Evolutionary conservation across 1,140 invertebrate genomes (phyloP).

Genomic region (Cyrtorhinus lividipennis): DNA sequence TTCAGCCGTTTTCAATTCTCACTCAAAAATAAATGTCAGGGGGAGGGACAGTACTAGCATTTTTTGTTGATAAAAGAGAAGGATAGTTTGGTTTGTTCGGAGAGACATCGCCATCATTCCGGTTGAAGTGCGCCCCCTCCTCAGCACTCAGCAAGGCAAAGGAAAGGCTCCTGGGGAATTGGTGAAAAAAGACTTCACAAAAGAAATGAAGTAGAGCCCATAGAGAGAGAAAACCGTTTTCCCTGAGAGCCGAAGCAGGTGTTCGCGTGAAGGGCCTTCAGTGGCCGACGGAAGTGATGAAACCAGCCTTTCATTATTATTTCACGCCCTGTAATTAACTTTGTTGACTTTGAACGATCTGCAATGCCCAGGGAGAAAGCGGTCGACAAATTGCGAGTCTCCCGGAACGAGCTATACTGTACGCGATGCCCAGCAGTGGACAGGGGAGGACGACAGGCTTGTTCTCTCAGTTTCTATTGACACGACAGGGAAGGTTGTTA

Average conservation of each 20-base stretch:
- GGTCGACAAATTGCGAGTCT: neutral
- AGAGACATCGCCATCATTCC: no score
- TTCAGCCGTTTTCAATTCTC: neutral
- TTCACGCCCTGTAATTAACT: constrained; percentile 9
- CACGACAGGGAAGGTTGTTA: neutral
- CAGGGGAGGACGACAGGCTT: neutral
- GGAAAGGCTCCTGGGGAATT: no score
- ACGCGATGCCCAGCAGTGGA: neutral
- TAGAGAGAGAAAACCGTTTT: no score
- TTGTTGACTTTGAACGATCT: constrained; percentile 7
- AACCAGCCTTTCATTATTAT: constrained; percentile 3
- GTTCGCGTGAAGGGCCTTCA: neutral
- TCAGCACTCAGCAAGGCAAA: no score
- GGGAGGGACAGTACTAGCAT: no score
- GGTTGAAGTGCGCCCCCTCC: no score
- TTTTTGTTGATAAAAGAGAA: no score
- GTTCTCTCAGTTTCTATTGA: neutral
- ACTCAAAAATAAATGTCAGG: neutral
- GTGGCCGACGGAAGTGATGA: neutral
- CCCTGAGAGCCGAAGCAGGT: neutral
- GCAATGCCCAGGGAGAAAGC: neutral
- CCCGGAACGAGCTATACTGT: neutral
- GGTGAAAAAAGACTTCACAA: no score
- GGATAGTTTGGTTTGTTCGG: no score
- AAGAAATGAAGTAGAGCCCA: no score